Base-by-base conservation (phyloP, 1,140 invertebrate species). In the Rhyacophila brunnea region DNA sequence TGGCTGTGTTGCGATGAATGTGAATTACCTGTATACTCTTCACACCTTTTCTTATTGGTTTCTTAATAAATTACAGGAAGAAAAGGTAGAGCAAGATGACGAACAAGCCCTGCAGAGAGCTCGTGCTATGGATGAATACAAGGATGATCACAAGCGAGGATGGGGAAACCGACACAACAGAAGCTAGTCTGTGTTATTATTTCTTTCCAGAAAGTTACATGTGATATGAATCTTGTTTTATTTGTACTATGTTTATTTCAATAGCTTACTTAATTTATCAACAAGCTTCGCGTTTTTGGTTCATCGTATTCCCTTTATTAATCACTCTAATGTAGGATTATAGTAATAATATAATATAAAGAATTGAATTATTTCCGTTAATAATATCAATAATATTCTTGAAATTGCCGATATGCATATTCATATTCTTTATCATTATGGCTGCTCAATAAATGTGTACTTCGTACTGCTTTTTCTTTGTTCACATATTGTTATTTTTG, bases 101-200 rank as follows among this genome's bases (percentile, higher is more conserved):
- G 79, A 83, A 1, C 88, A 90, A 59, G 74, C 81, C 62, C 69
- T 93, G 46, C 80, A 74, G 3, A 81, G 83, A 60, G 77, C 85
- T 66, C 80, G 91, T 46, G 82, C 81, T 53, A 88, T 87, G 84
- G 95, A 98, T 75, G 95, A 96, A 63, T 97, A 90, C 70, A 96
- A 95, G 75, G 95, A 97, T 80, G 88, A 86, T 23, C 90, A 95
- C 71, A 84, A 88, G 48, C 75, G 91, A 47, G 93, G 93, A 1
- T 92, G 89, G 86, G 93, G 93, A 20, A 96, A 95, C 76, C 80
- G 91, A 35, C 80, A 89, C 67, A 94, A 94, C 71, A 80, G 90
- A 67, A 94, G 92, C 77, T 92, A 83, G 40, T 28, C 23, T 28
- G 6, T 43, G 18, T 19, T 14, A 7, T 42, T 20, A 28, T 10